A percentile compares a stretch with the other conserved stretches of the same genome.
phyloP scores from a whole-genome alignment of 2,888 invertebrate genomes.

The Ectemnius continuus region DNA sequence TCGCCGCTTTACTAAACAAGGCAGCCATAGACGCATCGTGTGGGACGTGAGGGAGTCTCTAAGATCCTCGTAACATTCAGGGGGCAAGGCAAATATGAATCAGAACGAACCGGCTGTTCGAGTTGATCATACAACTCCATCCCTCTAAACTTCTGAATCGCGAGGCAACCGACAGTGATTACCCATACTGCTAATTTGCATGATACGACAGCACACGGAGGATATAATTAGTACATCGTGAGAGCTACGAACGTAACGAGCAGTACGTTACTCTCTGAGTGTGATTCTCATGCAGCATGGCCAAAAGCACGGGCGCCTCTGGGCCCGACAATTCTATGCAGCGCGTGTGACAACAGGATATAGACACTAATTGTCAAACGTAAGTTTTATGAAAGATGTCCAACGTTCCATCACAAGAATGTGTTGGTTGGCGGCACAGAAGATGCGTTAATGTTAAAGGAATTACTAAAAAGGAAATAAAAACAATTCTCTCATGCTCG shows the following conservation, averaged over 20 bases:
- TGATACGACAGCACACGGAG: slow-evolving; percentile 22
- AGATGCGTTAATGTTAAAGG: slow-evolving; percentile 39
- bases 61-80: slow-evolving; percentile 1
- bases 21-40: not conserved
- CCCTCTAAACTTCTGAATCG: not conserved
- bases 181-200: not conserved
- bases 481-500: slow-evolving; percentile 47
- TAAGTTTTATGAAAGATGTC: slow-evolving; percentile 22
- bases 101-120: not conserved
- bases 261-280: slow-evolving; percentile 50
- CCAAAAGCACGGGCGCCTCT: slow-evolving; percentile 73
- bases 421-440: slow-evolving; percentile 68
- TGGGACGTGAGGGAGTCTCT: not conserved
- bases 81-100: not conserved
- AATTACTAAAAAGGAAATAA: slow-evolving; percentile 11
- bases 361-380: slow-evolving; percentile 5
- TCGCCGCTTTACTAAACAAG: not conserved
- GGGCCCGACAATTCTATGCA: slow-evolving; percentile 43
- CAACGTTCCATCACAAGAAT: slow-evolving; percentile 56
- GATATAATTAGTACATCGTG: slow-evolving; percentile 14
- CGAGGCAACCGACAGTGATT: not conserved
- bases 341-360: slow-evolving; percentile 29
- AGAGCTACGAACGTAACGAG: slow-evolving; percentile 47
- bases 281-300: slow-evolving; percentile 72
- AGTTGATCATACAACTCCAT: not conserved